Base-by-base conservation (phyloP, 2,113 vertebrate species). In the Apaloderma vittatum region DNA sequence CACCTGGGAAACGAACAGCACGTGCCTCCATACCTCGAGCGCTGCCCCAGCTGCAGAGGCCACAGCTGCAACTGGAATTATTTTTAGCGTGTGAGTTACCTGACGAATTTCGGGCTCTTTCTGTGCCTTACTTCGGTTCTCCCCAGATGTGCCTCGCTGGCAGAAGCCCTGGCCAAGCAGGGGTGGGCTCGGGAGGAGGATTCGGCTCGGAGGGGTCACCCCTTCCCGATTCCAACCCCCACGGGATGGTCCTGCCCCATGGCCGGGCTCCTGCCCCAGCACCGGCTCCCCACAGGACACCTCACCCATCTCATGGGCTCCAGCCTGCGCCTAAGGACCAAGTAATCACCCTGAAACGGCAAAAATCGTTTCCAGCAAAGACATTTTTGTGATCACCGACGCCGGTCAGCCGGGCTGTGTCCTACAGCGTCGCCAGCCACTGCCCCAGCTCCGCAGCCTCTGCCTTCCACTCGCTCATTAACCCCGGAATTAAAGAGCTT, bases 11-110 rank as follows among this genome's bases (percentile, higher is more conserved):
- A 48, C 0, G 0, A 8, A 36, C 32, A 37, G 37, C 51, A 26
- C 3, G 12, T 3, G 8, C 8, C 11, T 5, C 6, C 7, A 9
- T 0, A 23, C 48, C n/a, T 20, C 0, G 5, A 34, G 34, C 0
- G 1, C 1, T 15, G 62, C 68, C 8, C 13, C 20, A 4, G 8
- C 10, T 4, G 20, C 55, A 24, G 72, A 17, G 52, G 40, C 70
- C 57, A 3, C 0, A 3, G 7, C 5, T 23, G 55, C 48, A 19
- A 17, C 59, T 6, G 36, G 18, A 15, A 15, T 10, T 37, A 67
- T 36, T 77, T 89, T 84, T 52, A 75, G 86, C 26, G 8, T 13
- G 6, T 5, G 61, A 51, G 51, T 5, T 4, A 40, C 22, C 76
- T 8, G 21, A 30, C 43, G 71, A 46, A 43, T 19, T 3, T 1